These are phyloP conservation scores for Meiosimyza platycephala DNA, from an alignment of 2,888 invertebrate species.

Conservation along the genomic window DNA sequence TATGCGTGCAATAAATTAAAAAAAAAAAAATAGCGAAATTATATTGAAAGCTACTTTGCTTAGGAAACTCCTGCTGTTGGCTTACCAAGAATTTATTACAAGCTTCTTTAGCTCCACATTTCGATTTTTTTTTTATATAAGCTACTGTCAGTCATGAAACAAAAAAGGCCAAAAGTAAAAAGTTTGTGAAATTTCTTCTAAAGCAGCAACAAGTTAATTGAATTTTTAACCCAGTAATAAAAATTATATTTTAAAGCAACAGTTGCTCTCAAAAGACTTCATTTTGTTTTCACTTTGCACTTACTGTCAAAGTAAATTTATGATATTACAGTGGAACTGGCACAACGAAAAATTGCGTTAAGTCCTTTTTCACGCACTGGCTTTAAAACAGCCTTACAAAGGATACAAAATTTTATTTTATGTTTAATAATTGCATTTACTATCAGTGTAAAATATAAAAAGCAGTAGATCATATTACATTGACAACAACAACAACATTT, in stretches of 20 bases:
- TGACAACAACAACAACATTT: slow-evolving; percentile 6
- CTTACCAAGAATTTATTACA: too few species aligned
- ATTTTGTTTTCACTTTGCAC: background rate
- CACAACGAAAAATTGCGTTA: background rate
- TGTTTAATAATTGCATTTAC: slow-evolving; percentile 27
- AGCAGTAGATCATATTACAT: slow-evolving; percentile 8
- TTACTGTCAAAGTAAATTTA: slow-evolving; percentile 15
- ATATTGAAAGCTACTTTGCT: too few species aligned
- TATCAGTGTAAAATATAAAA: slow-evolving; percentile 4
- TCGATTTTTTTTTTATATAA: too few species aligned
- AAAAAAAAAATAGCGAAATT: too few species aligned
- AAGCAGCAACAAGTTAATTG: slow-evolving; percentile 3
- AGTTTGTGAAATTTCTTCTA: background rate
- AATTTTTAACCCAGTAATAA: background rate
- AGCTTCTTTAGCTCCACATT: too few species aligned
- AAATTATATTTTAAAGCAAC: slow-evolving; percentile 5
- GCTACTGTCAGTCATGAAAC: too few species aligned
- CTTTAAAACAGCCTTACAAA: too few species aligned
- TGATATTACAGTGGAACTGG: background rate
- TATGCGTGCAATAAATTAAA: too few species aligned
- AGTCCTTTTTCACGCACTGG: background rate
- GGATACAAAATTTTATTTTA: slow-evolving; percentile 14
- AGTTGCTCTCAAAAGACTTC: background rate
- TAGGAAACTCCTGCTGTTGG: too few species aligned
- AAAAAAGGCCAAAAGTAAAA: background rate